Evolutionary conservation across 2,113 vertebrate genomes (phyloP), one percentile per base, ranked within the genome.

Genomic region (Oncorhynchus mykiss): DNA sequence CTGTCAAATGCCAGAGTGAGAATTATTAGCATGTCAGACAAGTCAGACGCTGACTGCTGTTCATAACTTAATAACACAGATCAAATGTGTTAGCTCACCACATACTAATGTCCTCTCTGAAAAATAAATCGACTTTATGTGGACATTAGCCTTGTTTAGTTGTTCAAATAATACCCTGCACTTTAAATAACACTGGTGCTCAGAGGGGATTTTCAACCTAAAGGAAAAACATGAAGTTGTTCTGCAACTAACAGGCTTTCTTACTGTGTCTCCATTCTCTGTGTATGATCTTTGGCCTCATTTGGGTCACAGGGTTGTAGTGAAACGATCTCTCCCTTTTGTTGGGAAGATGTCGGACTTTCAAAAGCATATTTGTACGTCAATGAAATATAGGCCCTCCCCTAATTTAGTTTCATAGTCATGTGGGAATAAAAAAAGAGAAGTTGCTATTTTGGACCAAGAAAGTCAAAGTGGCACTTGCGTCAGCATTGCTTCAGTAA

Each of bases 1-100:
- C 83, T 83, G 83, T 87, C 86, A 84, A 70, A 81, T 73, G 79
- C 84, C 84, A 85, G 79, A 83, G 80, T 80, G 80, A 86, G 81
- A 87, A 81, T 84, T 75, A 80, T 72, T 65, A 79, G 73, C 67
- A 54, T 29, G 72, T 87, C 78, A 76, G 39, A 45, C 39, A 45
- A 45, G 81, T 39, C 74, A 76, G 59, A 74, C 83, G 82, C 78
- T 71, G 45, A 64, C 39, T 71, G 34, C 31, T 73, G 48, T 45
- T 45, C 39, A 60, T 59, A 24, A 73, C 27, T 34, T 73, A 73
- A 73, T 69, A 69, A 69, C 31, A 45, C 34, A 45, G 34, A 25
- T 45, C 67, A 39, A 39, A 39, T 69, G 34, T 22, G 31, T 18
- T 18, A 45, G 34, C 12, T 34, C 67, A 69, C 31, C 67, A 69